Evolutionary conservation across 2,888 invertebrate genomes (phyloP), one percentile per base, ranked within the genome.

Genomic region (Brachypalpus laphriformis): DNA sequence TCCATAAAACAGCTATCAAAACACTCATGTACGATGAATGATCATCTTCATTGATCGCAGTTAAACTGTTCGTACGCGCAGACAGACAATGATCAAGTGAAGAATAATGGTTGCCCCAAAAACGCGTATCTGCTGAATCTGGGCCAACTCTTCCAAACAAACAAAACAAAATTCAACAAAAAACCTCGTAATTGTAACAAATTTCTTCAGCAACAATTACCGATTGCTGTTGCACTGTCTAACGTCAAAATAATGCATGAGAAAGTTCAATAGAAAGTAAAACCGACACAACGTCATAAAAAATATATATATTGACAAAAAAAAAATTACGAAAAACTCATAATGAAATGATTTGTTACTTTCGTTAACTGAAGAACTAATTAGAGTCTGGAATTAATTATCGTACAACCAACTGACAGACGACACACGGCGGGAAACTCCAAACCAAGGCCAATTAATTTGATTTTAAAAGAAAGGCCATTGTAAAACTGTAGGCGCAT

Each of bases 251-350:
- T 66, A 66, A 78, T 56, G 28, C 74, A 74, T 45, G 74, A 70
- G 83, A 83, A 83, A 83, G 83, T 83, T 45, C 78, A 80, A 83
- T 70, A 83, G 83, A 83, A 83, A 83, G 83, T 83, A 83, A 83
- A 83, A 83, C 56, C 42, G 34, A 11, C 51, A 61, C n/a, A 25
- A 25, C 45, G 28, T 20, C 16, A 54, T 61, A 61, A 66, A 72
- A 65, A 56, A 40, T 16, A 40, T 56, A 47, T 22, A 25, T 45
- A 68, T 68, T 68, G 68, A 68, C 68, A 76, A 68, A 28, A 54
- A 45, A 18, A 47, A 57, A 16, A 56, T 45, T 54, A 71, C 59
- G 18, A 54, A 77, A 71, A 68, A 63, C 14, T 47, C 74, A 80
- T 80, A 78, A 68, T 54, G 47, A 56, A 72, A 68, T 74, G 56